Percentiles rank a stretch among this genome's conserved stretches.
phyloP scores from a whole-genome alignment of 2,888 invertebrate species.

The Cremastobaeus sp. region DNA sequence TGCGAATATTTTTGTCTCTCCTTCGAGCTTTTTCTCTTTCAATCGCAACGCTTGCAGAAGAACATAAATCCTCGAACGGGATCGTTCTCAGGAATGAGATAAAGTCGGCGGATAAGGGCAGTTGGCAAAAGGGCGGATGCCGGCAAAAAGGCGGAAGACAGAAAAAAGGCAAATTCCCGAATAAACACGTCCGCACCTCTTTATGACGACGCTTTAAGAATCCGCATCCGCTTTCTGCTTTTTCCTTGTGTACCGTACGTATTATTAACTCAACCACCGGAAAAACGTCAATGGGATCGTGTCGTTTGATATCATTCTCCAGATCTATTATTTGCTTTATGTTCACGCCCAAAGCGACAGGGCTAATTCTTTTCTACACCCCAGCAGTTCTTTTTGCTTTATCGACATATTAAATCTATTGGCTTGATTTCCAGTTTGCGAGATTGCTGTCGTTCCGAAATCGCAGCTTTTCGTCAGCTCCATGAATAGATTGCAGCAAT shows the following conservation, averaged over 20 bases:
- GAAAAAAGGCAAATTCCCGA: conserved; percentile 76
- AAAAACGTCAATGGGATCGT: conserved; percentile 76
- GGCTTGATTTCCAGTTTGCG: too few relatives aligned
- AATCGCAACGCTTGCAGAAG: conserved; percentile 66
- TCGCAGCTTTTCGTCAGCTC: too few relatives aligned
- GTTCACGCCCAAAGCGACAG: conserved; percentile 24
- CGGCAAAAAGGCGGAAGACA: conserved; percentile 58
- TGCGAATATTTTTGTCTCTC: too few relatives aligned
- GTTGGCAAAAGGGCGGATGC: conserved; percentile 51
- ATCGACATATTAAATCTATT: too few relatives aligned
- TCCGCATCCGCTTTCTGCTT: conserved; percentile 62
- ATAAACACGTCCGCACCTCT: conserved; percentile 77
- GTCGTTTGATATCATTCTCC: conserved; percentile 46
- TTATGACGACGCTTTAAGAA: conserved; percentile 74
- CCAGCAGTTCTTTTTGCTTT: too few relatives aligned
- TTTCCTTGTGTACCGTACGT: conserved; percentile 74
- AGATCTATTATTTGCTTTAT: conserved; percentile 46
- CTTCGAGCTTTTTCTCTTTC: conserved; percentile 16
- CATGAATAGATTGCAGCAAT: too few relatives aligned
- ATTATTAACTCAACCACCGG: conserved; percentile 78
- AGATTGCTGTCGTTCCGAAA: too few relatives aligned
- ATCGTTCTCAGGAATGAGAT: conserved; percentile 76
- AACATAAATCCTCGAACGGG: conserved; percentile 74
- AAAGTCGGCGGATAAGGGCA: conserved; percentile 69
- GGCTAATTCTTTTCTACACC: conserved; percentile 11